Evolutionary conservation across 2,113 vertebrate species (phyloP).

Genomic region (Tragulus kanchil): DNA sequence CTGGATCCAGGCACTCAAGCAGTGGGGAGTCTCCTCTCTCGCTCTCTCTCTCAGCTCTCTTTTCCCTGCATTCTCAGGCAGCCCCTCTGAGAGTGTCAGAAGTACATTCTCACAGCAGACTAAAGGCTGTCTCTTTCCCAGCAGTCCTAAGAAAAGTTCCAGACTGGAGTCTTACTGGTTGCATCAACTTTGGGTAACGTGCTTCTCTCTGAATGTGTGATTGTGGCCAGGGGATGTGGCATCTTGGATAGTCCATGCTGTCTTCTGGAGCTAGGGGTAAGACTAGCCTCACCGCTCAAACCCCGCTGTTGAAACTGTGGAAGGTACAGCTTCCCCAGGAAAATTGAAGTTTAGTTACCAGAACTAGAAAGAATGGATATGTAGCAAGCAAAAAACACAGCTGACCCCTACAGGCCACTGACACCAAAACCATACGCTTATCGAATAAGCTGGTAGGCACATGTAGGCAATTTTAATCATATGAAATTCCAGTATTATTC

Average conservation of each 20-base stretch:
- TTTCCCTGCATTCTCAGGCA: background rate
- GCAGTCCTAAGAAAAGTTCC: slow-evolving; percentile 26
- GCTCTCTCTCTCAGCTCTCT: background rate
- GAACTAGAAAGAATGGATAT: slow-evolving; percentile 1
- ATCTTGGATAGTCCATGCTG: background rate
- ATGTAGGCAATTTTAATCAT: background rate
- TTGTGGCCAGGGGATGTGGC: background rate
- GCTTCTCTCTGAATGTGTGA: slow-evolving; percentile 14
- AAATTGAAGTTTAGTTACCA: background rate
- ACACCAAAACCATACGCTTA: background rate
- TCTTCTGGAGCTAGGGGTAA: background rate
- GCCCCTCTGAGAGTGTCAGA: background rate
- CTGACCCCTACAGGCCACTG: slow-evolving; percentile 19
- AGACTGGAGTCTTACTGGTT: slow-evolving; percentile 17
- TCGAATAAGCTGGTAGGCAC: background rate
- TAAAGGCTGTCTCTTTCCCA: slow-evolving; percentile 36
- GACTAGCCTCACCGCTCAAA: background rate
- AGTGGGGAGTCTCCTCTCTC: background rate
- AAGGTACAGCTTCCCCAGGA: slow-evolving; percentile 15
- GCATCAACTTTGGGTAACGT: background rate
- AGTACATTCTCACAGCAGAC: background rate
- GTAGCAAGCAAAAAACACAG: slow-evolving; percentile 51
- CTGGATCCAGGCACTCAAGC: background rate
- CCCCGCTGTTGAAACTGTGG: background rate
- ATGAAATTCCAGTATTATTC: background rate